These are phyloP conservation scores for Ennomos fuscantarius DNA, from an alignment of 2,888 invertebrate species.

Conservation along the genomic window DNA sequence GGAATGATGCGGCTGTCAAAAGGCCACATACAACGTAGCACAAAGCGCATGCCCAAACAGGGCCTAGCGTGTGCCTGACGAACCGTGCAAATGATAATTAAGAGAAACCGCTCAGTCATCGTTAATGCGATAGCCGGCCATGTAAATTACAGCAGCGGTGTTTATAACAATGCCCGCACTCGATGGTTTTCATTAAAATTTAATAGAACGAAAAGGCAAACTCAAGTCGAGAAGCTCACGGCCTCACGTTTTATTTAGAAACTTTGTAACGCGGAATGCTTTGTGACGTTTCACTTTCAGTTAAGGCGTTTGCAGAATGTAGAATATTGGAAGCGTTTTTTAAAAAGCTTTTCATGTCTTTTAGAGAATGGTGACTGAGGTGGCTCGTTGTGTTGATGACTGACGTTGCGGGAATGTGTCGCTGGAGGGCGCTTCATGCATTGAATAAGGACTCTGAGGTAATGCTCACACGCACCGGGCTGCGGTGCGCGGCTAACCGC, in stretches of 20 bases:
- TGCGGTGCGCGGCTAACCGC: slow-evolving; percentile 45
- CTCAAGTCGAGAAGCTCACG: slow-evolving; percentile 40
- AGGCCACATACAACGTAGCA: slow-evolving; percentile 28
- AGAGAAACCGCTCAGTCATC: slow-evolving; percentile 84
- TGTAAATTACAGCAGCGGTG: slow-evolving; percentile 74
- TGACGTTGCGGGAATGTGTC: slow-evolving; percentile 52
- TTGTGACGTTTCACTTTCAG: slow-evolving; percentile 40
- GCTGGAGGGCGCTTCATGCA: slow-evolving; percentile 56
- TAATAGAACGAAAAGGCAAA: slow-evolving; percentile 63
- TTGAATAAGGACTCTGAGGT: slow-evolving; percentile 51
- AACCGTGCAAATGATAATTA: slow-evolving; percentile 85
- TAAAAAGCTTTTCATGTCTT: slow-evolving; percentile 56
- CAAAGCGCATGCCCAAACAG: slow-evolving; percentile 38
- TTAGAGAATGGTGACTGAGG: slow-evolving; percentile 52
- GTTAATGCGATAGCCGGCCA: slow-evolving; percentile 79
- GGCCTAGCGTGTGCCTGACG: slow-evolving; percentile 73
- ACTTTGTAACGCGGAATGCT: slow-evolving; percentile 41
- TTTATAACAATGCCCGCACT: slow-evolving; percentile 73
- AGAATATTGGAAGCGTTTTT: slow-evolving; percentile 47
- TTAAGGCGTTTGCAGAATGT: slow-evolving; percentile 43
- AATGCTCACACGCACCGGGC: slow-evolving; percentile 51
- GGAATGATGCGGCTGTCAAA: slow-evolving; percentile 25
- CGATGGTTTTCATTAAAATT: slow-evolving; percentile 75
- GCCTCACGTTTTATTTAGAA: slow-evolving; percentile 41
- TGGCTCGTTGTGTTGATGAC: slow-evolving; percentile 56